These are phyloP conservation scores for Pyrocephalus nanus DNA, from an alignment of 2,797 vertebrate genomes.

Conservation along the genomic window DNA sequence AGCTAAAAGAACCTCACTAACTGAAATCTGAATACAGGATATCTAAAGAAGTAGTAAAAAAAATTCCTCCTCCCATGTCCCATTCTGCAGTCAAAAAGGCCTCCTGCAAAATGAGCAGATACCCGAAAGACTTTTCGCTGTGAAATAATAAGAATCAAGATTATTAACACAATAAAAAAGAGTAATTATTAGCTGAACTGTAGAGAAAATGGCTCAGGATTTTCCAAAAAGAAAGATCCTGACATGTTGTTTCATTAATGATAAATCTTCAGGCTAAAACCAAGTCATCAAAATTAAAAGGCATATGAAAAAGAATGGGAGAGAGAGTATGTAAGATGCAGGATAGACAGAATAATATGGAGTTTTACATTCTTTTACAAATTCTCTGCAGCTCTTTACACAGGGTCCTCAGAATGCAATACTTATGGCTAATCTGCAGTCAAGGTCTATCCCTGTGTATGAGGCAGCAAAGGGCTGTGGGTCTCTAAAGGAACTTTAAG, in stretches of 20 bases:
- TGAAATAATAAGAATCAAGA: not conserved
- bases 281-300: not conserved
- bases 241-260: not conserved
- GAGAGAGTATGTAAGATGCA: not conserved
- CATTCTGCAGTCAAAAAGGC: not conserved
- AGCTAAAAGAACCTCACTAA: not conserved
- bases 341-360: not conserved
- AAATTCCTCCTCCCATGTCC: not conserved
- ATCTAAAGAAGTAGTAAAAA: not conserved
- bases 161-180: not conserved
- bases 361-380: not conserved
- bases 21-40: not conserved
- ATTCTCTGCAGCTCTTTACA: not conserved
- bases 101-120: not conserved
- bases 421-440: not conserved
- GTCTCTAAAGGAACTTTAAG: not conserved
- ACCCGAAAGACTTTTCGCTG: not conserved
- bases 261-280: not conserved
- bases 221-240: not conserved
- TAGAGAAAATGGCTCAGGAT: not conserved
- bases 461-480: not conserved
- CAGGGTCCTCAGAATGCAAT: not conserved
- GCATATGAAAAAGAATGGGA: not conserved
- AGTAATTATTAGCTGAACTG: not conserved
- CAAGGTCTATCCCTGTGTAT: not conserved